Evolutionary conservation across 2,888 invertebrate species (phyloP), one percentile per base, ranked within the genome.

Genomic region (Cybosia mesomella): DNA sequence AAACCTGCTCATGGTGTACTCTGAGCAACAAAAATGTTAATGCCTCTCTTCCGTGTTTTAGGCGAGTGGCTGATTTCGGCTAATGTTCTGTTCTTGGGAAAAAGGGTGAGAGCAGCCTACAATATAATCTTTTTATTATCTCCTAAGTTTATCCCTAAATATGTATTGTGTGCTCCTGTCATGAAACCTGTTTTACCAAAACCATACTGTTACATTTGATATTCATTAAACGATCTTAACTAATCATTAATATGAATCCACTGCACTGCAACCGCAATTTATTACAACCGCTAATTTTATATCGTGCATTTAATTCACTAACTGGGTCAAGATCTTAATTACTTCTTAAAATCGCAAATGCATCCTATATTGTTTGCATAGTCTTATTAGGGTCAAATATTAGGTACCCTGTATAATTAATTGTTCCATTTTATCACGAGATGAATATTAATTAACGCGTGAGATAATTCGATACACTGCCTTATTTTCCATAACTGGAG

Each of bases 301-400:
- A 49, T 68, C 58, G 58, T 67, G 43, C 58, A 36, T 60, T 59
- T 39, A 53, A 80, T 2, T 9, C 8, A 13, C 2, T 28, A 28
- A 78, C 73, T 73, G 57, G 79, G 80, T 80, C 80, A 79, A 80
- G 79, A 73, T 67, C 74, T 63, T 67, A 67, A 74, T 70, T 75
- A 74, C 76, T 74, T 83, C 77, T 79, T 77, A 73, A 58, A 67
- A 74, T 71, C 72, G 79, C 74, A 77, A 75, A 67, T 66, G 65
- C 63, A 74, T 78, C 64, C 66, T 66, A 75, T 57, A 70, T 39
- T 59, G 24, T 69, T 67, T 64, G 65, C 66, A 69, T 58, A 53
- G 7, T 21, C 67, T 54, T 74, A 77, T 73, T 75, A 80, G n/a
- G 76, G 77, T 63, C 73, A 73, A 53, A 63, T 32, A 28, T 28